phyloP scores from a whole-genome alignment of 2,113 vertebrate species.

The Guaruba guarouba region DNA sequence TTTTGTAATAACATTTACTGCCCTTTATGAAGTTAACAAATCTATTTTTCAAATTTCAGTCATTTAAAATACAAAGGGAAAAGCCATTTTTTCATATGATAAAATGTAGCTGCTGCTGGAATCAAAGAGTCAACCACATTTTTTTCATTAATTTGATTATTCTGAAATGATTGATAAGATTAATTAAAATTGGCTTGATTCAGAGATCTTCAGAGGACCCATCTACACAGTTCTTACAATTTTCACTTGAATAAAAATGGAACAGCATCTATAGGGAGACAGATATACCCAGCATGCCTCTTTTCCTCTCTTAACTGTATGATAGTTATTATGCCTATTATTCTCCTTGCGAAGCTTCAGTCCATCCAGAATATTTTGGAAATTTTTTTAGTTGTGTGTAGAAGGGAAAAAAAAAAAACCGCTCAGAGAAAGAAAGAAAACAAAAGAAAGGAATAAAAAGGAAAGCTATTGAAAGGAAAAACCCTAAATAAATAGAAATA shows the following conservation, averaged over 20 bases:
- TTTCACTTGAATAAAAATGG: constrained; percentile 68
- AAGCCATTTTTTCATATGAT: constrained; percentile 73
- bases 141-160: constrained; percentile 75
- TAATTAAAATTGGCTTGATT: constrained; percentile 74
- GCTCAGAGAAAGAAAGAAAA: neutral
- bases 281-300: constrained; percentile 61
- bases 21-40: constrained; percentile 78
- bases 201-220: constrained; percentile 65
- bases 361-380: constrained; percentile 24
- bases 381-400: neutral
- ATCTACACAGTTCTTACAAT: constrained; percentile 58
- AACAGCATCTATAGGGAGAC: constrained; percentile 60
- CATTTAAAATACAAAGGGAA: constrained; percentile 72
- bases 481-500: neutral
- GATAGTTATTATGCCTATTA: constrained; percentile 61
- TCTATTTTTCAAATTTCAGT: constrained; percentile 78
- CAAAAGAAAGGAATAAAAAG: neutral
- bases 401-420: neutral
- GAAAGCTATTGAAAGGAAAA: neutral
- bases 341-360: constrained; percentile 39
- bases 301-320: constrained; percentile 38
- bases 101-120: constrained; percentile 69
- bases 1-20: constrained; percentile 75
- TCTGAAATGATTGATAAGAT: constrained; percentile 74
- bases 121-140: constrained; percentile 67